phyloP scores from a whole-genome alignment of 1,140 invertebrate genomes.

The Asobara japonica region DNA sequence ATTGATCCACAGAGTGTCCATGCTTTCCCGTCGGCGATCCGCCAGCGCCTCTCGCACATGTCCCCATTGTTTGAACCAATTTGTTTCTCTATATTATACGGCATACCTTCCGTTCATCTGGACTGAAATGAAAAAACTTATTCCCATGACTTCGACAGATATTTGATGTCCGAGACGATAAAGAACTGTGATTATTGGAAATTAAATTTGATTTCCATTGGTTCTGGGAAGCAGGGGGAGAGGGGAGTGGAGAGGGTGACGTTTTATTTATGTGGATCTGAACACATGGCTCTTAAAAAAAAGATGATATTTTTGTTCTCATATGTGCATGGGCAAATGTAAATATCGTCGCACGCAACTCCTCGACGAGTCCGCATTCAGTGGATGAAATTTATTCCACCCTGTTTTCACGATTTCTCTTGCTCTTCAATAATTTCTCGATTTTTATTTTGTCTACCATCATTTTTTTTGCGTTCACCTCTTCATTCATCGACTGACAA shows the following conservation, averaged over 20 bases:
- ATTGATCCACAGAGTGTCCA: neutral
- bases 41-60: neutral
- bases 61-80: neutral
- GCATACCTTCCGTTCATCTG: neutral
- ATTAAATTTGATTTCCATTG: neutral
- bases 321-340: neutral
- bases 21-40: neutral
- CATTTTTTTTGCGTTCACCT: neutral
- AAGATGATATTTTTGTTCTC: neutral
- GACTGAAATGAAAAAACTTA: neutral
- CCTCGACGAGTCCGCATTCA: neutral
- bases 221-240: no score
- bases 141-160: neutral
- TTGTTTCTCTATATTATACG: no score
- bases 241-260: no score
- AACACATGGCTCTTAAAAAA: neutral
- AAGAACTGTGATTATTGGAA: conserved; percentile 1
- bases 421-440: neutral
- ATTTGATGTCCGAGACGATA: conserved; percentile 4
- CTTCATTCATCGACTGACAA: conserved; percentile 6
- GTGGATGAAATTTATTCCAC: neutral
- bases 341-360: neutral
- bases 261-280: neutral
- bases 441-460: conserved; percentile 2
- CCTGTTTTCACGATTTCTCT: neutral